These are phyloP conservation scores for Urocynchramus pylzowi DNA, from an alignment of 2,113 vertebrate species.

Conservation along the genomic window DNA sequence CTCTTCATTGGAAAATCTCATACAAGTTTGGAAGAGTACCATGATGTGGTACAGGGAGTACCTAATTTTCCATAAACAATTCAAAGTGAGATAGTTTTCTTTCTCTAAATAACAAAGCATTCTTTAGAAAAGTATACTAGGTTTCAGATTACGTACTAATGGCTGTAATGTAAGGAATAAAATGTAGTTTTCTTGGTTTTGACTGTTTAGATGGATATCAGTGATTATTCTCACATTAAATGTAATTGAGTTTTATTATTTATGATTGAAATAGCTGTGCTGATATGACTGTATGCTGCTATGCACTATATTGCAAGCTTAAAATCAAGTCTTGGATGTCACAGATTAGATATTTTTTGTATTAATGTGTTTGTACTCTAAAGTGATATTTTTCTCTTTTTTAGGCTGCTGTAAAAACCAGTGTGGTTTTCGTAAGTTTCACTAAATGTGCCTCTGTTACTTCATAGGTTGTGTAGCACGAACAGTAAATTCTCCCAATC, in stretches of 20 bases:
- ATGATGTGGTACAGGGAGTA: not conserved
- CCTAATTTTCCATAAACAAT: not conserved
- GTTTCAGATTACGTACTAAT: not conserved
- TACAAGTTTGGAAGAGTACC: not conserved
- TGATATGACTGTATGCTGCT: not conserved
- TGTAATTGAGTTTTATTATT: not conserved
- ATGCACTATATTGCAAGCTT: not conserved
- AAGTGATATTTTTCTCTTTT: not conserved
- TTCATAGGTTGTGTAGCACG: constrained; percentile 85
- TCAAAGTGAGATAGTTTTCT: not conserved
- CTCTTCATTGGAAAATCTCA: not conserved
- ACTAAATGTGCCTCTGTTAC: not conserved
- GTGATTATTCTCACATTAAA: not conserved
- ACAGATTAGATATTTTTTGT: not conserved
- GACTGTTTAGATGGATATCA: not conserved
- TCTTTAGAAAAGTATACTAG: not conserved
- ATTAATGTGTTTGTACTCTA: not conserved
- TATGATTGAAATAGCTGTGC: not conserved
- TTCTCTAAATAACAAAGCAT: not conserved
- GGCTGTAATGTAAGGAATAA: not conserved
- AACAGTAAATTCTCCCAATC: constrained; percentile 89
- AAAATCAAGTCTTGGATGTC: not conserved
- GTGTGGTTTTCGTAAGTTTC: not conserved
- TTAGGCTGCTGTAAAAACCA: not conserved
- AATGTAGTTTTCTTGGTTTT: not conserved